Evolutionary conservation across 2,797 vertebrate genomes (phyloP).

Genomic region (Catharus ustulatus): DNA sequence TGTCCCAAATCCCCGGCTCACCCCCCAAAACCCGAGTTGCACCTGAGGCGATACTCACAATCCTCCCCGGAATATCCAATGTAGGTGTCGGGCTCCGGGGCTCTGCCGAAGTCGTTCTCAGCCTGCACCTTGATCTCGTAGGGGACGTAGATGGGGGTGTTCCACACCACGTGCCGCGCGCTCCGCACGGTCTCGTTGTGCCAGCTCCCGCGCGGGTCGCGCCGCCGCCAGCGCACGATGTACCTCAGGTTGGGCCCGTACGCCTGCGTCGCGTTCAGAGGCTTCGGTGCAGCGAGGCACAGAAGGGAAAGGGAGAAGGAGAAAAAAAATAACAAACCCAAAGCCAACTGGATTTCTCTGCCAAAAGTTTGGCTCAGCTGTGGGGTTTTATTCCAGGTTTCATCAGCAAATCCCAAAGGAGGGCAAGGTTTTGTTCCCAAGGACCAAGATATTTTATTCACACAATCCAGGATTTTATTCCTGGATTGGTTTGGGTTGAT

Average conservation of each 20-base stretch:
- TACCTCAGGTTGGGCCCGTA: slow-evolving; percentile 91
- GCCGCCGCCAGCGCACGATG: slow-evolving; percentile 86
- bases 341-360: neutral
- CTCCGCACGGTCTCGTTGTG: slow-evolving; percentile 80
- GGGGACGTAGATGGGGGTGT: slow-evolving; percentile 88
- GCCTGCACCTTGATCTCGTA: slow-evolving; percentile 95
- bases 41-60: slow-evolving; percentile 81
- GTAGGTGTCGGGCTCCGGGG: slow-evolving; percentile 85
- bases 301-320: neutral
- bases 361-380: no score
- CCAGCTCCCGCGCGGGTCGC: slow-evolving; percentile 85
- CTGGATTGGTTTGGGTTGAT: neutral
- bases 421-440: neutral
- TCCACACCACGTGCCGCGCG: slow-evolving; percentile 80
- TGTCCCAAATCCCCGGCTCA: neutral
- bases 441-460: neutral
- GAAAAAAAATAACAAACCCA: neutral
- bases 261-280: slow-evolving; percentile 85
- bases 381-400: neutral
- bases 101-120: slow-evolving; percentile 88
- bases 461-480: neutral
- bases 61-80: slow-evolving; percentile 94
- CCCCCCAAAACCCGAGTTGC: accelerated
- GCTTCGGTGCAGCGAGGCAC: slow-evolving; percentile 22
- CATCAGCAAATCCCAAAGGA: neutral